phyloP scores from a whole-genome alignment of 2,113 vertebrate genomes.

The Corvus cornix region DNA sequence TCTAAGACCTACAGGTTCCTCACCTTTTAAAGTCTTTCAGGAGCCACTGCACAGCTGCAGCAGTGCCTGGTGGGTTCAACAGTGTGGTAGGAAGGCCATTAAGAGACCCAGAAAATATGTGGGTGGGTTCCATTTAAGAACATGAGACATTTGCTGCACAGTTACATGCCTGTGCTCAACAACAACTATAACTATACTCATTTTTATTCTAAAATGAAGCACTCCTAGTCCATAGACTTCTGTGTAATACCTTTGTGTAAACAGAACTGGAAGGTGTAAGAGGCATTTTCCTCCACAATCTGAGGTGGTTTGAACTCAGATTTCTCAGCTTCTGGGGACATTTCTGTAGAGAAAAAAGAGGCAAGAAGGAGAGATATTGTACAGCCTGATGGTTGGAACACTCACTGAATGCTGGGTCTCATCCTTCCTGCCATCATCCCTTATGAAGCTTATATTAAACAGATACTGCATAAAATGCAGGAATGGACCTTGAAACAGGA shows the following conservation, averaged over 20 bases:
- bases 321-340: background rate
- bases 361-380: background rate
- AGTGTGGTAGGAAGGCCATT: background rate
- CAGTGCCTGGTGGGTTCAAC: background rate
- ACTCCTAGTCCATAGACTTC: background rate
- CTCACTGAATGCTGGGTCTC: background rate
- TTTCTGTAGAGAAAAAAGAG: background rate
- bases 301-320: background rate
- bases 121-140: background rate
- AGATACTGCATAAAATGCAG: background rate
- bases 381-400: background rate
- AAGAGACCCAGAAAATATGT: background rate
- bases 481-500: background rate
- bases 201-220: background rate
- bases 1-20: background rate
- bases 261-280: background rate
- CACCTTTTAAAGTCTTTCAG: background rate
- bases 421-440: background rate
- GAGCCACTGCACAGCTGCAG: background rate
- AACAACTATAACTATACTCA: background rate
- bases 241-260: background rate
- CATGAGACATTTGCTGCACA: background rate
- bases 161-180: background rate
- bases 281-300: background rate
- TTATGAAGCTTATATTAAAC: background rate